Conservation (phyloP, 2,797 vertebrate genomes). For the Coregonus suidteri region DNA sequence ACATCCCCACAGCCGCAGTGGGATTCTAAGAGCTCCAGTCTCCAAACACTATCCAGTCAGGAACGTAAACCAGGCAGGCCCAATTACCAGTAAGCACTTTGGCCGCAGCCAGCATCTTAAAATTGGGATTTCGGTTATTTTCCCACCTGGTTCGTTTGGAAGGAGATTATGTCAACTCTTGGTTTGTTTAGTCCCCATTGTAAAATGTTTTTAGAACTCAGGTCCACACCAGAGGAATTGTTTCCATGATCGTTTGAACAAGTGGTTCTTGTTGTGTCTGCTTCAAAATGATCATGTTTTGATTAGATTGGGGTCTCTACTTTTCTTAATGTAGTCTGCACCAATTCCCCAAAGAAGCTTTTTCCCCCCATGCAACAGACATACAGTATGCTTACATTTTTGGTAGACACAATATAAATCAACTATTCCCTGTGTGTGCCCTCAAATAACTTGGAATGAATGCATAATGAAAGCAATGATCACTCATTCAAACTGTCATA, state of each 20-base stretch:
- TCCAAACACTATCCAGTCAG: background rate
- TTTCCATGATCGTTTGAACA: background rate
- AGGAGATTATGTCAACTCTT: background rate
- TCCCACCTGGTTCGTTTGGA: background rate
- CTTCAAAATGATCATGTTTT: background rate
- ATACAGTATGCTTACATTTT: background rate
- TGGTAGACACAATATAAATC: background rate
- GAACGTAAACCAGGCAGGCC: background rate
- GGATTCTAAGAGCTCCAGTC: background rate
- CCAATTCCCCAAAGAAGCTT: too few relatives aligned
- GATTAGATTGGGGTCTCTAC: background rate
- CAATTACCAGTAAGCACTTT: background rate
- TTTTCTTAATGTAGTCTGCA: too few relatives aligned
- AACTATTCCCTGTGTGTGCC: too few relatives aligned
- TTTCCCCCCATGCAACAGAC: too few relatives aligned
- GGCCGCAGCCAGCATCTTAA: background rate
- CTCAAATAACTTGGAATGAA: background rate
- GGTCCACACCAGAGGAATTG: slow-evolving; percentile 1
- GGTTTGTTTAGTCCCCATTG: background rate
- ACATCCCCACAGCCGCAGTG: too few relatives aligned
- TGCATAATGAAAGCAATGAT: too few relatives aligned
- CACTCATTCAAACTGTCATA: too few relatives aligned
- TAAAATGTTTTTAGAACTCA: background rate
- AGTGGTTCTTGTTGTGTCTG: background rate
- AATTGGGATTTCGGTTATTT: background rate